phyloP scores from a whole-genome alignment of 2,888 invertebrate genomes.

The Philonicus albiceps region DNA sequence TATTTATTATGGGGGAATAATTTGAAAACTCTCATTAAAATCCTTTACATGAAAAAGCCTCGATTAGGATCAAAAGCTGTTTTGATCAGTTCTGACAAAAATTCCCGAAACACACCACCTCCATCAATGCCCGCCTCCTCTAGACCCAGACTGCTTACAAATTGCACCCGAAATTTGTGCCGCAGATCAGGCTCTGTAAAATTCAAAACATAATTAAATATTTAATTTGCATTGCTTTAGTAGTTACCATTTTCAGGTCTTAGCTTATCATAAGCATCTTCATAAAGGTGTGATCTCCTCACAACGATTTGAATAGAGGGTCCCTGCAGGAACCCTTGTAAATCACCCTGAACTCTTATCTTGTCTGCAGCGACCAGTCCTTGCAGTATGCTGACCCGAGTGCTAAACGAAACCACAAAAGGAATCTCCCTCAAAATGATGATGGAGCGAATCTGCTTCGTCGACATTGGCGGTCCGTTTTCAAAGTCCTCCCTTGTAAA shows the following conservation, averaged over 20 bases:
- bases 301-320: conserved; percentile 80
- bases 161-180: conserved; percentile 84
- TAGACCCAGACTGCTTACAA: conserved; percentile 88
- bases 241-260: conserved; percentile 84
- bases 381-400: conserved; percentile 85
- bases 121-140: conserved; percentile 98
- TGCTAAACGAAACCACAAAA: conserved; percentile 91
- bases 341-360: conserved; percentile 73
- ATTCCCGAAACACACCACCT: conserved; percentile 95
- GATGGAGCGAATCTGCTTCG: conserved; percentile 85
- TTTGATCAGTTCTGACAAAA: conserved; percentile 90
- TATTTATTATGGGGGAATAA: neutral
- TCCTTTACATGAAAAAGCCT: conserved; percentile 84
- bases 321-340: conserved; percentile 77
- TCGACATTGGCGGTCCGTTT: conserved; percentile 84
- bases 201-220: neutral
- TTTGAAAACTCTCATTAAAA: too few relatives aligned
- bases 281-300: conserved; percentile 92
- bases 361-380: conserved; percentile 68
- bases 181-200: conserved; percentile 83
- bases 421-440: conserved; percentile 92
- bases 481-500: conserved; percentile 71
- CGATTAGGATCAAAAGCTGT: conserved; percentile 96
- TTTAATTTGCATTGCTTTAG: neutral
- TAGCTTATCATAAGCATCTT: conserved; percentile 95